A percentile compares a stretch with the other conserved stretches of the same genome.
Conservation (phyloP, 2,888 invertebrate genomes). For the Prostheceraeus crozeri region DNA sequence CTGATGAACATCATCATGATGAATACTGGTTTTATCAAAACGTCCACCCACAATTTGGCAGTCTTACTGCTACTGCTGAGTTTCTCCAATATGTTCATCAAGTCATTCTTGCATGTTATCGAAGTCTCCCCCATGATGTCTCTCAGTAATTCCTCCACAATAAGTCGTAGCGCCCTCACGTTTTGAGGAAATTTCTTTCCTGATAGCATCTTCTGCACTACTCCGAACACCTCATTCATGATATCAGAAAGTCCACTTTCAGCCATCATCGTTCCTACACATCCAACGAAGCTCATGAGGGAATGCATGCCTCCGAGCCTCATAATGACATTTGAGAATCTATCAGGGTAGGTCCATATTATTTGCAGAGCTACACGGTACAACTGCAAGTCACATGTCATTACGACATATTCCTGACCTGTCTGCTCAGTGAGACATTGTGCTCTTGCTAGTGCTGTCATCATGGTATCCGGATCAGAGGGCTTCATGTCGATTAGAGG, state of each 20-base stretch:
- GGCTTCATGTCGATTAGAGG: slow-evolving; percentile 40
- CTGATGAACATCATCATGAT: slow-evolving; percentile 41
- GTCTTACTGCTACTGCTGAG: slow-evolving; percentile 26
- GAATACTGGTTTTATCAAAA: slow-evolving; percentile 41
- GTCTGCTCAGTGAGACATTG: slow-evolving; percentile 35
- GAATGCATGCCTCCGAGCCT: slow-evolving; percentile 35
- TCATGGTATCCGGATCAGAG: slow-evolving; percentile 40
- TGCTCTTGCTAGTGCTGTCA: slow-evolving; percentile 38
- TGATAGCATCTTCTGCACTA: slow-evolving; percentile 42
- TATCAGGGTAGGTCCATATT: slow-evolving; percentile 40
- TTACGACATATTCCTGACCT: slow-evolving; percentile 38
- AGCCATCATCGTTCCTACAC: slow-evolving; percentile 40
- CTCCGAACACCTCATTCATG: slow-evolving; percentile 41
- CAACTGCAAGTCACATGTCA: slow-evolving; percentile 42
- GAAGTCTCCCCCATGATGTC: slow-evolving; percentile 31
- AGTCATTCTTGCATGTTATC: slow-evolving; percentile 37
- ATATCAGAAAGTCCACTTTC: slow-evolving; percentile 42
- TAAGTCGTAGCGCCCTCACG: slow-evolving; percentile 39
- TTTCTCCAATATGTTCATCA: slow-evolving; percentile 41
- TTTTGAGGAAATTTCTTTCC: slow-evolving; percentile 44
- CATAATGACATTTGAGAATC: slow-evolving; percentile 31
- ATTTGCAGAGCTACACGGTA: slow-evolving; percentile 41
- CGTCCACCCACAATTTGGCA: slow-evolving; percentile 40
- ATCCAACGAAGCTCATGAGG: slow-evolving; percentile 33
- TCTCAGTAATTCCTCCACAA: slow-evolving; percentile 40